A percentile compares a stretch with the other conserved stretches of the same genome.
Evolutionary conservation across 2,113 vertebrate species (phyloP).

Genomic region (Silurus asotus): DNA sequence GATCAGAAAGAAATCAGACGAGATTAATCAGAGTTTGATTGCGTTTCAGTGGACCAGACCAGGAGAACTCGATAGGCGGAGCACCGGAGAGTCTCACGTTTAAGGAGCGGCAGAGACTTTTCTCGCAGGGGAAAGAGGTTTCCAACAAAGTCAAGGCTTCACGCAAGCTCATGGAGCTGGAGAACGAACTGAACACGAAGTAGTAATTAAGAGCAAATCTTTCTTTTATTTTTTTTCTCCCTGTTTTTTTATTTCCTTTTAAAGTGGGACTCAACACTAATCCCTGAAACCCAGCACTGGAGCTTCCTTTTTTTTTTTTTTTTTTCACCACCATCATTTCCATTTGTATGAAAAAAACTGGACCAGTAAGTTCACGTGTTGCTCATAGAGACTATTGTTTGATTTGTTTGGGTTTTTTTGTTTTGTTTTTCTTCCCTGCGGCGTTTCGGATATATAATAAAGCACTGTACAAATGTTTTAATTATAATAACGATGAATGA

Average conservation of each 20-base stretch:
- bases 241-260: not conserved
- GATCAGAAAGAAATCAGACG: no score
- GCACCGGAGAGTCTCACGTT: constrained; percentile 93
- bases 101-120: constrained; percentile 95
- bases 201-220: constrained; percentile 66
- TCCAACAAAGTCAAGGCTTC: constrained; percentile 98
- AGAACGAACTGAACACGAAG: constrained; percentile 96
- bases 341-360: constrained; percentile 67
- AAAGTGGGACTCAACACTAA: constrained; percentile 53
- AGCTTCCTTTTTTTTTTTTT: constrained; percentile 30
- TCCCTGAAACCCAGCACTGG: constrained; percentile 43
- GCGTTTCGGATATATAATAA: constrained; percentile 74
- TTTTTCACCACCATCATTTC: constrained; percentile 62
- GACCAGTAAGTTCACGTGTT: constrained; percentile 73
- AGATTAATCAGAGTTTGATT: no score
- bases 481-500: constrained; percentile 66
- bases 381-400: constrained; percentile 67
- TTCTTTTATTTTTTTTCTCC: not conserved
- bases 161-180: constrained; percentile 94
- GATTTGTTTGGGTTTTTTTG: constrained; percentile 5
- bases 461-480: constrained; percentile 84
- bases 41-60: constrained; percentile 76
- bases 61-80: constrained; percentile 75
- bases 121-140: constrained; percentile 96
- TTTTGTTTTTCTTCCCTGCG: constrained; percentile 59